Evolutionary conservation across 2,113 vertebrate genomes (phyloP).

Genomic region (Bothrops jararaca): DNA sequence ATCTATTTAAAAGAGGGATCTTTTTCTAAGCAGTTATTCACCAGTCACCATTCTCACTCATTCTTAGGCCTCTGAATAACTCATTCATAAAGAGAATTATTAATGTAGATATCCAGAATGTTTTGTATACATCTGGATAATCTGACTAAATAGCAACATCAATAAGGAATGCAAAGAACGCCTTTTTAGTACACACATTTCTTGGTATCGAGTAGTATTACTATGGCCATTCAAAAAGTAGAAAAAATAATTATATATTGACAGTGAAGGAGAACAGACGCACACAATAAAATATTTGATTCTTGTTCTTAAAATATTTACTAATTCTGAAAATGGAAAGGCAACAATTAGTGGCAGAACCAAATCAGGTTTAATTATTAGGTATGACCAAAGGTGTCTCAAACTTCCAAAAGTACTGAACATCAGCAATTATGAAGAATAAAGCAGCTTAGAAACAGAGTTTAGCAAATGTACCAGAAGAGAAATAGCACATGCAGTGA

Average conservation of each 20-base stretch:
- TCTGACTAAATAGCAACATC: not conserved
- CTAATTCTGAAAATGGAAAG: constrained; percentile 33
- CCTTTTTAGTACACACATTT: not conserved
- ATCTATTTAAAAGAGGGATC: not conserved
- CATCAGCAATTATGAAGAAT: constrained; percentile 58
- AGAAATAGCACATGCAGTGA: constrained; percentile 28
- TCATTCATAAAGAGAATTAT: not conserved
- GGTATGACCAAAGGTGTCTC: constrained; percentile 43
- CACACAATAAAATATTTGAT: not conserved
- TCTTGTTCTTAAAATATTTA: not conserved
- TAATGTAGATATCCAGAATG: not conserved
- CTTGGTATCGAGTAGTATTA: not conserved
- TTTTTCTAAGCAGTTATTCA: not conserved
- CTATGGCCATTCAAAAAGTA: accelerated
- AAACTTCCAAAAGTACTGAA: constrained; percentile 50
- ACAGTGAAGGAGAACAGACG: constrained; percentile 1
- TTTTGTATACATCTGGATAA: not conserved
- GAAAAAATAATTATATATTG: not conserved
- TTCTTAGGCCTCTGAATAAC: not conserved
- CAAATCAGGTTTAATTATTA: constrained; percentile 24
- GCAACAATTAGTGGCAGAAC: constrained; percentile 9
- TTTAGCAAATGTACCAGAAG: constrained; percentile 47
- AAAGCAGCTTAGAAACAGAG: constrained; percentile 59
- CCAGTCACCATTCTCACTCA: not conserved
- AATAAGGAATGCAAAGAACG: not conserved